phyloP scores from a whole-genome alignment of 2,888 invertebrate species.

The Hydraecia micacea region DNA sequence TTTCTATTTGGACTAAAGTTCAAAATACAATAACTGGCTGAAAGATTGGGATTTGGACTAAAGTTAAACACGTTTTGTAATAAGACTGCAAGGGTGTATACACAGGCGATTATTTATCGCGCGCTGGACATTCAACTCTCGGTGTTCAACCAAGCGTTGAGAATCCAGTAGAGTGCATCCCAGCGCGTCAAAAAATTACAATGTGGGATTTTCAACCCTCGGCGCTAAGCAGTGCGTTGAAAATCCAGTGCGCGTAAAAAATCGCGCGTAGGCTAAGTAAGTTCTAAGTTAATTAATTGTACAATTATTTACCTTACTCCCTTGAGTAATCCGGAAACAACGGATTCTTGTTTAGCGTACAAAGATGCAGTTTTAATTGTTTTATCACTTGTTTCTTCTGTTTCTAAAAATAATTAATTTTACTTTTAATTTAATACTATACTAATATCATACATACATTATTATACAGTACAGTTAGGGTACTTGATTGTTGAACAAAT shows the following conservation, averaged over 20 bases:
- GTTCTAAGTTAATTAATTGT: neutral
- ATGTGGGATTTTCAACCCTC: neutral
- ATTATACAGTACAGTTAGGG: neutral
- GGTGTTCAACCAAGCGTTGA: neutral
- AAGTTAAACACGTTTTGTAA: neutral
- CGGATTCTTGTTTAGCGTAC: constrained; percentile 86
- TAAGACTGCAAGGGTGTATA: neutral
- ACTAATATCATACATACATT: no score
- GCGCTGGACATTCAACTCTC: neutral
- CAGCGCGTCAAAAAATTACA: neutral
- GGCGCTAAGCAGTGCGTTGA: neutral
- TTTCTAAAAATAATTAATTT: constrained; percentile 71
- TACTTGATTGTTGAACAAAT: neutral
- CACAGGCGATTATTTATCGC: neutral
- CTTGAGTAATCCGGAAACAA: constrained; percentile 89
- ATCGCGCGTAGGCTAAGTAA: neutral
- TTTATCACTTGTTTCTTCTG: constrained; percentile 84
- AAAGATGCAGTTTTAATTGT: constrained; percentile 84
- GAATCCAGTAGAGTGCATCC: neutral
- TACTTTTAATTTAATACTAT: neutral
- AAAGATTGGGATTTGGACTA: neutral
- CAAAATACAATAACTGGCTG: neutral
- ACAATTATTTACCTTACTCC: constrained; percentile 84
- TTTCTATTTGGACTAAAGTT: neutral
- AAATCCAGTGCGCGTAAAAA: neutral